These are phyloP conservation scores for Volucella zonaria DNA, from an alignment of 2,888 invertebrate genomes.

Conservation along the genomic window DNA sequence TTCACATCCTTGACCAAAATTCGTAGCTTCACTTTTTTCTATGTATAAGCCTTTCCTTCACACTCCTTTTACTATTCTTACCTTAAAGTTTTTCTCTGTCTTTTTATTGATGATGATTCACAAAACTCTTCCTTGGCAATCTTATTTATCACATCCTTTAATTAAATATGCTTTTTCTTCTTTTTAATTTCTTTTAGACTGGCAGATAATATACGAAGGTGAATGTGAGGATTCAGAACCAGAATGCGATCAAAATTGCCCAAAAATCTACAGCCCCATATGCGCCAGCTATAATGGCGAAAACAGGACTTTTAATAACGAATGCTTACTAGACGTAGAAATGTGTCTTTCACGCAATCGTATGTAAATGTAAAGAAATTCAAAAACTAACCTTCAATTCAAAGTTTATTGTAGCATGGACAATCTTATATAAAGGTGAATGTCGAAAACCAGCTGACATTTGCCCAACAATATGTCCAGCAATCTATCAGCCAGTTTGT, in stretches of 20 bases:
- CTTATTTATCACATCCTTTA: too few species aligned
- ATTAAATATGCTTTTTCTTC: background rate
- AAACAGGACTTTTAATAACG: constrained; percentile 51
- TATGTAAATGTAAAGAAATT: constrained; percentile 12
- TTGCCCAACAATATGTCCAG: constrained; percentile 39
- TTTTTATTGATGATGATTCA: too few species aligned
- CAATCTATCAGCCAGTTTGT: constrained; percentile 45
- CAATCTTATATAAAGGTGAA: constrained; percentile 47
- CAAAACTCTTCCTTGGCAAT: too few species aligned
- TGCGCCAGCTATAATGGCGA: constrained; percentile 60
- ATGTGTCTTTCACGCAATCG: constrained; percentile 40
- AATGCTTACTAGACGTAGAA: constrained; percentile 54
- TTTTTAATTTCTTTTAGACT: constrained; percentile 15
- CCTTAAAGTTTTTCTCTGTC: too few species aligned
- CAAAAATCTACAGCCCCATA: constrained; percentile 61
- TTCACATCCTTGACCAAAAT: too few species aligned
- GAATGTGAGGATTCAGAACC: constrained; percentile 34
- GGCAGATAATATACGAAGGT: constrained; percentile 49
- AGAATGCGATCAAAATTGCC: constrained; percentile 43
- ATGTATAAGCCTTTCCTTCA: too few species aligned
- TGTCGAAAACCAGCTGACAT: background rate
- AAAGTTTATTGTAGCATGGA: constrained; percentile 33
- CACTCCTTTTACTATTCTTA: too few species aligned
- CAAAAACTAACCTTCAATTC: background rate
- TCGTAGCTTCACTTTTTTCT: too few species aligned